Evolutionary conservation across 1,140 invertebrate genomes (phyloP).

Genomic region (Alviniconcha marisindica): DNA sequence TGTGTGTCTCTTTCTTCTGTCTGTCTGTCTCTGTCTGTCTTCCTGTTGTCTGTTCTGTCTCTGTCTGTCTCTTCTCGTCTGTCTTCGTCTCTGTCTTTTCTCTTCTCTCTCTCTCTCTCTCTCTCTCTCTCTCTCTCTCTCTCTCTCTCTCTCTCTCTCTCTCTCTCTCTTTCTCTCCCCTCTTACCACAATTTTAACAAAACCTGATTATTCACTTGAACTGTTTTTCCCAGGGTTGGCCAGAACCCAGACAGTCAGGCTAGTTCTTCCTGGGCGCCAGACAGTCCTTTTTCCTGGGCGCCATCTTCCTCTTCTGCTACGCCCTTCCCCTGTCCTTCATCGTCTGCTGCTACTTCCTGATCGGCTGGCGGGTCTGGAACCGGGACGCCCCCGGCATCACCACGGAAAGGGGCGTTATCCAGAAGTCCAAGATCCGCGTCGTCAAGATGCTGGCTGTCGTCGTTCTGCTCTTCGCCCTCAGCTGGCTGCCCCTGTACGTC

Average conservation of each 20-base stretch:
- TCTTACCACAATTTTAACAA: too few species aligned
- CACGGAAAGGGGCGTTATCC: slow-evolving; percentile 64
- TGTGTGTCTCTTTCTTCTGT: too few species aligned
- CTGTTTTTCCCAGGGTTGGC: slow-evolving; percentile 52
- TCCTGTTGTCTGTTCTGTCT: too few species aligned
- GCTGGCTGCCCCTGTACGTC: slow-evolving; percentile 94
- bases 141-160: not conserved
- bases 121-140: too few species aligned
- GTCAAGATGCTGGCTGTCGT: slow-evolving; percentile 98
- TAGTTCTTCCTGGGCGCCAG: slow-evolving; percentile 93
- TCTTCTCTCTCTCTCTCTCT: too few species aligned
- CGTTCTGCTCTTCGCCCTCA: slow-evolving; percentile 94
- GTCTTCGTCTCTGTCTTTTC: too few species aligned
- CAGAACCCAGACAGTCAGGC: slow-evolving; percentile 81
- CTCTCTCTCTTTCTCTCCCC: not conserved
- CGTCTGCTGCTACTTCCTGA: slow-evolving; percentile 93
- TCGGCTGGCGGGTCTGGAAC: slow-evolving; percentile 94
- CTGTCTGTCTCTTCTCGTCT: too few species aligned
- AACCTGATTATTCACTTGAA: too few species aligned
- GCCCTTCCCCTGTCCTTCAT: slow-evolving; percentile 94
- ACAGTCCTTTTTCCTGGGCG: slow-evolving; percentile 93
- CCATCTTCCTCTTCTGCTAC: slow-evolving; percentile 93
- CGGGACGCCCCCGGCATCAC: slow-evolving; percentile 86
- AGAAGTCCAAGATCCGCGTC: slow-evolving; percentile 79
- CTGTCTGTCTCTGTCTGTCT: too few species aligned